Evolutionary conservation across 2,888 invertebrate species (phyloP).

Genomic region (Polydrusus pterygomalis): DNA sequence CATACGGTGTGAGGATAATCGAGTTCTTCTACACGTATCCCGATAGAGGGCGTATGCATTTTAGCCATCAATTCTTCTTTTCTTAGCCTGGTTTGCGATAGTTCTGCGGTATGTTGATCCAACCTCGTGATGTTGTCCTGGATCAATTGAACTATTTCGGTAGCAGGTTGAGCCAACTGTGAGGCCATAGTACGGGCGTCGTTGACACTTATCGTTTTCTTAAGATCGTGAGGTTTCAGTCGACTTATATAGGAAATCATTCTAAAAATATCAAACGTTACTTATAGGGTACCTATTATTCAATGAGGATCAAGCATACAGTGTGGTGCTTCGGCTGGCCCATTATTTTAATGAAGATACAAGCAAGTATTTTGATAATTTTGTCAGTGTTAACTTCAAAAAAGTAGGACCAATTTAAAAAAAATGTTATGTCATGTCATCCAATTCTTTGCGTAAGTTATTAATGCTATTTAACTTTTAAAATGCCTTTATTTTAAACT

Average conservation of each 20-base stretch:
- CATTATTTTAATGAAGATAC: too few species aligned
- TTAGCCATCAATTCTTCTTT: conserved; percentile 62
- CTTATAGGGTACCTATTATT: too few species aligned
- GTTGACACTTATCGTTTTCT: conserved; percentile 65
- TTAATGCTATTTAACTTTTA: too few species aligned
- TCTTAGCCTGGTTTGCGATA: conserved; percentile 56
- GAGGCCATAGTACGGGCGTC: conserved; percentile 65
- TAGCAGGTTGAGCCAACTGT: conserved; percentile 65
- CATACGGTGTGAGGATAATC: conserved; percentile 66
- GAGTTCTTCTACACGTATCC: conserved; percentile 60
- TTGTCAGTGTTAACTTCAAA: too few species aligned
- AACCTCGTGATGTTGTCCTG: conserved; percentile 64
- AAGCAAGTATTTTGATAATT: too few species aligned
- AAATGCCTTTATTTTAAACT: too few species aligned
- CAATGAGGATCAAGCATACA: too few species aligned
- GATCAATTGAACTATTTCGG: conserved; percentile 66
- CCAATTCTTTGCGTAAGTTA: too few species aligned
- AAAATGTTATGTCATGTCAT: too few species aligned
- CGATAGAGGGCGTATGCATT: conserved; percentile 63
- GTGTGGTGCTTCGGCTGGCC: too few species aligned
- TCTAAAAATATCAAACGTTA: conserved; percentile 50
- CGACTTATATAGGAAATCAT: conserved; percentile 62
- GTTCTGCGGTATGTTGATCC: conserved; percentile 59
- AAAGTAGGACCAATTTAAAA: too few species aligned
- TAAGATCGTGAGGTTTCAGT: conserved; percentile 64